These are phyloP conservation scores for Lycaena phlaeas DNA, from an alignment of 2,888 invertebrate genomes.

Conservation along the genomic window DNA sequence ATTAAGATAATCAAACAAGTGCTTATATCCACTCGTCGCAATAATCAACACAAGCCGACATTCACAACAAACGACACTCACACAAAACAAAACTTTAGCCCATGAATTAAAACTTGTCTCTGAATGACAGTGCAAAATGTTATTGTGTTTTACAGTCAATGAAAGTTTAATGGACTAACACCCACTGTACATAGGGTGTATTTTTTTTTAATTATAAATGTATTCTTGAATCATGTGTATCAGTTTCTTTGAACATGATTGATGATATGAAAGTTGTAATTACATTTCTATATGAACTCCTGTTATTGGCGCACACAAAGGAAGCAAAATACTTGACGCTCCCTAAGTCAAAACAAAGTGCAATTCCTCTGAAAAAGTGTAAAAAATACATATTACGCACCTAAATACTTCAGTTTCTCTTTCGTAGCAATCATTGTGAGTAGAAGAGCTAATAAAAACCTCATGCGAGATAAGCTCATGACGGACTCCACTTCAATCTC, in stretches of 20 bases:
- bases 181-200: slow-evolving; percentile 46
- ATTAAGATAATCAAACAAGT: slow-evolving; percentile 38
- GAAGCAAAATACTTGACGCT: slow-evolving; percentile 31
- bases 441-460: slow-evolving; percentile 84
- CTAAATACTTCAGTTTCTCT: slow-evolving; percentile 82
- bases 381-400: slow-evolving; percentile 71
- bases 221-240: slow-evolving; percentile 11
- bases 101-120: slow-evolving; percentile 31
- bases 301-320: slow-evolving; percentile 61
- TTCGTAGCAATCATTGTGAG: slow-evolving; percentile 88
- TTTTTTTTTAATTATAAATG: slow-evolving; percentile 15
- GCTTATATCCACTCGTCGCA: slow-evolving; percentile 28
- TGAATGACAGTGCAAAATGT: slow-evolving; percentile 41
- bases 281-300: slow-evolving; percentile 23
- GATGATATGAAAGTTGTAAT: slow-evolving; percentile 18
- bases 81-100: slow-evolving; percentile 32
- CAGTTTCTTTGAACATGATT: slow-evolving; percentile 18
- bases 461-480: slow-evolving; percentile 82
- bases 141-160: slow-evolving; percentile 28
- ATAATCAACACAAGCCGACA: slow-evolving; percentile 32
- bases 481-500: slow-evolving; percentile 56
- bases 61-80: slow-evolving; percentile 30
- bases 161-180: slow-evolving; percentile 30
- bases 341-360: slow-evolving; percentile 21
- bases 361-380: slow-evolving; percentile 38